A percentile compares a stretch with the other conserved stretches of the same genome.
These are phyloP conservation scores for Agrilus biguttatus DNA, from an alignment of 2,888 invertebrate genomes.

Conservation along the genomic window DNA sequence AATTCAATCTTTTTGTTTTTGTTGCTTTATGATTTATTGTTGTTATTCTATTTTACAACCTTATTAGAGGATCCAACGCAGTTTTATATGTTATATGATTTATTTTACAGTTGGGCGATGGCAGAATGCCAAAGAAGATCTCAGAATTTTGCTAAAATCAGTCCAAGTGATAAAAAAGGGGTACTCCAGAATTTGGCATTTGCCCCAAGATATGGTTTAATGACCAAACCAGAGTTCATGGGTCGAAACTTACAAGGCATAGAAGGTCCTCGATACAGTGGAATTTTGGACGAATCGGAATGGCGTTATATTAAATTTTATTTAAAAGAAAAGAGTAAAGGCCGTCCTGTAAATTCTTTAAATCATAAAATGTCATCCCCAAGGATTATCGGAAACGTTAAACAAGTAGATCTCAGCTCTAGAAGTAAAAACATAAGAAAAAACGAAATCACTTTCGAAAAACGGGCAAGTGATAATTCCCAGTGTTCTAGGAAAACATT, in stretches of 20 bases:
- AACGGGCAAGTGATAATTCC: constrained; percentile 7
- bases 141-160: constrained; percentile 34
- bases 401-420: constrained; percentile 17
- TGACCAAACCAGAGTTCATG: constrained; percentile 48
- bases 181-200: constrained; percentile 30
- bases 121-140: constrained; percentile 40
- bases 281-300: constrained; percentile 39
- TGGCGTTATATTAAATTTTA: constrained; percentile 25
- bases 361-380: constrained; percentile 21
- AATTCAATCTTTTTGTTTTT: no score
- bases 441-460: constrained; percentile 7
- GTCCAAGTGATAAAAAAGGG: constrained; percentile 27
- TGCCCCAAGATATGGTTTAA: constrained; percentile 35
- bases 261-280: constrained; percentile 34
- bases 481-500: constrained; percentile 12
- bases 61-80: no score
- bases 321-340: constrained; percentile 22
- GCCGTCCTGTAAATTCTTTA: constrained; percentile 18
- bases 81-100: neutral
- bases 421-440: constrained; percentile 13
- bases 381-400: constrained; percentile 15
- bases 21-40: no score
- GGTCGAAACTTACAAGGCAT: constrained; percentile 20
- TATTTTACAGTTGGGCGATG: constrained; percentile 32
- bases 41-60: no score